Conservation (phyloP, 2,797 vertebrate species). For the Adelosebastes latens region DNA sequence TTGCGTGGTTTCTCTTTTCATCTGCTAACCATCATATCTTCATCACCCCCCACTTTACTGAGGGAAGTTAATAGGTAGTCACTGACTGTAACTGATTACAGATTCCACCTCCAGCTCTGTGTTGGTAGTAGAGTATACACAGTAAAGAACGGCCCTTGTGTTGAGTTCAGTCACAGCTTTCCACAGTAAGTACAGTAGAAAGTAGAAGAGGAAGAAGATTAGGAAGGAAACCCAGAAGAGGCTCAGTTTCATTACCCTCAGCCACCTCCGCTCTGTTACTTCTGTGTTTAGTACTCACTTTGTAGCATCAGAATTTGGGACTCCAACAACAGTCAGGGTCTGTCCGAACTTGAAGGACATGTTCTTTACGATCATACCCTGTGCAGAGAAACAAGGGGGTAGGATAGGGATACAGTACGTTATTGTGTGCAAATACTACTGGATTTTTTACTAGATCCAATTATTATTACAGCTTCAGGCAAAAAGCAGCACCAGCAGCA, state of each 20-base stretch:
- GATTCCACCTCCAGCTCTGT: background rate
- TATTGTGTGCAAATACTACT: constrained; percentile 26
- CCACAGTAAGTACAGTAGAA: background rate
- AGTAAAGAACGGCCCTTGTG: background rate
- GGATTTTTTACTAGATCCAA: constrained; percentile 30
- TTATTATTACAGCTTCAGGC: constrained; percentile 15
- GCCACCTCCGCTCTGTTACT: background rate
- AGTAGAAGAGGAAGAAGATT: background rate
- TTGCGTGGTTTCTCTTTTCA: background rate
- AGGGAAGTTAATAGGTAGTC: background rate
- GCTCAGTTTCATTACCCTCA: background rate
- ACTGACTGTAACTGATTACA: background rate
- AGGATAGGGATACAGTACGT: background rate
- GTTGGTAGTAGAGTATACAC: background rate
- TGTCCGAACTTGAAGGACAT: constrained; percentile 86
- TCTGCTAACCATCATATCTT: background rate
- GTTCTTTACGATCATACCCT: constrained; percentile 78
- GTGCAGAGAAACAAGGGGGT: constrained; percentile 13
- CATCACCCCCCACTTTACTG: background rate
- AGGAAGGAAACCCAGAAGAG: background rate
- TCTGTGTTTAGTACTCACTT: constrained; percentile 64
- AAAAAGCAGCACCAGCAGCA: background rate
- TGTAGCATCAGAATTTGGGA: constrained; percentile 61
- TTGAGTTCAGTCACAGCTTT: background rate
- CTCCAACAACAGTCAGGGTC: constrained; percentile 77